Conservation (phyloP, 2,888 invertebrate species). For the Merodon equestris region DNA sequence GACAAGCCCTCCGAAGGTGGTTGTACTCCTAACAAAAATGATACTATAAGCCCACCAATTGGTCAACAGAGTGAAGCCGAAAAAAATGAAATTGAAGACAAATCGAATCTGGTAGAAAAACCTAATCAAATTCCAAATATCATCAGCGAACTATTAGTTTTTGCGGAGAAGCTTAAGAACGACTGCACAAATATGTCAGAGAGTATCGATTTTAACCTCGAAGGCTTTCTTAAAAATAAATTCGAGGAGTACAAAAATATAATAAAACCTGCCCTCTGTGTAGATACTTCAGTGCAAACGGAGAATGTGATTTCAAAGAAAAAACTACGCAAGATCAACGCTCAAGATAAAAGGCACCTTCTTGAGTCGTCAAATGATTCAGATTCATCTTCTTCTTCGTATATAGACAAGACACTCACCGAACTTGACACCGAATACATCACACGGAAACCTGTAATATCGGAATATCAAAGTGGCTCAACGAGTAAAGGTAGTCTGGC, state of each 20-base stretch:
- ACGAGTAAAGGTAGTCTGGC: slow-evolving; percentile 9
- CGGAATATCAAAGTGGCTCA: background rate
- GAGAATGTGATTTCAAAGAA: slow-evolving; percentile 58
- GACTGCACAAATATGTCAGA: slow-evolving; percentile 70
- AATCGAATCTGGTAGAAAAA: too few species aligned
- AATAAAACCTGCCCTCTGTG: slow-evolving; percentile 28
- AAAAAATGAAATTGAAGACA: too few species aligned
- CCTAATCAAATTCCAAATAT: slow-evolving; percentile 12
- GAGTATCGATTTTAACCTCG: slow-evolving; percentile 67
- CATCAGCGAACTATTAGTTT: slow-evolving; percentile 68
- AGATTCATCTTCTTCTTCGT: slow-evolving; percentile 47
- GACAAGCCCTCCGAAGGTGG: too few species aligned
- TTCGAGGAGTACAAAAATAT: slow-evolving; percentile 69
- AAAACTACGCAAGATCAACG: slow-evolving; percentile 70
- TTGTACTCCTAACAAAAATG: too few species aligned
- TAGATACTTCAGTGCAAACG: slow-evolving; percentile 69
- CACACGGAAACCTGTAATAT: slow-evolving; percentile 8
- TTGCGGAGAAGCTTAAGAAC: slow-evolving; percentile 71
- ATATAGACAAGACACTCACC: slow-evolving; percentile 23
- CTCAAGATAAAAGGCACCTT: slow-evolving; percentile 70
- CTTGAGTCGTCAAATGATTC: slow-evolving; percentile 70
- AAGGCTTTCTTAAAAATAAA: slow-evolving; percentile 70
- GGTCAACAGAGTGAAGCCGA: too few species aligned
- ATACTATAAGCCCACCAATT: too few species aligned
- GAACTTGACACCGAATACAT: slow-evolving; percentile 23